Percentiles rank a stretch among this genome's conserved stretches.
These are phyloP conservation scores for Noctuana brunneofusca DNA, from an alignment of 2,888 invertebrate genomes.

Conservation along the genomic window DNA sequence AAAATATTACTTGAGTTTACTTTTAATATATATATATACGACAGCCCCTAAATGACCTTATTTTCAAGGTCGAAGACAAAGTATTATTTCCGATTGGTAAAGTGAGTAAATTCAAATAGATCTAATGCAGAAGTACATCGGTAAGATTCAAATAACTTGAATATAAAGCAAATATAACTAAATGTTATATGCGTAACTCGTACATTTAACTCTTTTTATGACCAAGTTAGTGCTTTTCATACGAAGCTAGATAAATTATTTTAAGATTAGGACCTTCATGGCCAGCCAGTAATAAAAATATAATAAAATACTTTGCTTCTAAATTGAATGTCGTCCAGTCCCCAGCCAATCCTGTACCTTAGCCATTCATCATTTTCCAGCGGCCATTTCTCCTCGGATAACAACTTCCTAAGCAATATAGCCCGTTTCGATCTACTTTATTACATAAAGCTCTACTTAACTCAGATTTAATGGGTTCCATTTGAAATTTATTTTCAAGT, in stretches of 20 bases:
- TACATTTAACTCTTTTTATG: too few species aligned
- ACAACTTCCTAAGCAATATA: conserved; percentile 30
- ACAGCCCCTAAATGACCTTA: too few species aligned
- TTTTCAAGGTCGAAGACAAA: too few species aligned
- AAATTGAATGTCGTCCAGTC: conserved; percentile 19
- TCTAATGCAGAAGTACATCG: too few species aligned
- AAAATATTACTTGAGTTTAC: too few species aligned
- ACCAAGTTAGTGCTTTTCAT: too few species aligned
- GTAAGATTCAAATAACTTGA: too few species aligned
- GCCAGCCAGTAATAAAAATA: background rate
- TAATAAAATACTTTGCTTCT: conserved; percentile 19
- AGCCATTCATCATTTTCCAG: conserved; percentile 30
- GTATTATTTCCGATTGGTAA: too few species aligned
- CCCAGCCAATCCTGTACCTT: conserved; percentile 27
- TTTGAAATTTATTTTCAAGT: conserved; percentile 31
- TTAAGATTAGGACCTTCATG: background rate
- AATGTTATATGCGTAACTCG: too few species aligned
- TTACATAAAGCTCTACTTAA: conserved; percentile 30
- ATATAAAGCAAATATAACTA: too few species aligned
- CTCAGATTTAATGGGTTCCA: conserved; percentile 26
- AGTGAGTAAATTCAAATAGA: too few species aligned
- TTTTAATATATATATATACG: too few species aligned
- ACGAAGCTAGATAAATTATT: background rate
- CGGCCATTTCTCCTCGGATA: conserved; percentile 29
- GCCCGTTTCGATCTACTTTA: conserved; percentile 29